These are phyloP conservation scores for Atta colombica DNA, from an alignment of 1,140 invertebrate species.

Conservation along the genomic window DNA sequence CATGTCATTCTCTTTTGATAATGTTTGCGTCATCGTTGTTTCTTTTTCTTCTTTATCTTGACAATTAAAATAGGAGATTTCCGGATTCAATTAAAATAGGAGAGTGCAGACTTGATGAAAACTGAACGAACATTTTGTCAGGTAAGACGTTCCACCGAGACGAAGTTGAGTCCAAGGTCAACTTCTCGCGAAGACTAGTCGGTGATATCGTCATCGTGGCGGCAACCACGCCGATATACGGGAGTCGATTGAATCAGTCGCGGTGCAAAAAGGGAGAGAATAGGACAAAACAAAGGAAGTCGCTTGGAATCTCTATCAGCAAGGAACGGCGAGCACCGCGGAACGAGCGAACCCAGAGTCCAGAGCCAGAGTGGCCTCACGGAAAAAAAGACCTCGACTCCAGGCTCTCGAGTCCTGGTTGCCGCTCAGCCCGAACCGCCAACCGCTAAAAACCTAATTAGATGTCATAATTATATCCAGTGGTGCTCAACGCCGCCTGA, in stretches of 20 bases:
- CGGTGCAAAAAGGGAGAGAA: slow-evolving; percentile 69
- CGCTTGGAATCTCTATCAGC: slow-evolving; percentile 79
- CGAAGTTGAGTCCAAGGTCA: slow-evolving; percentile 53
- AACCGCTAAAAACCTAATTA: slow-evolving; percentile 86
- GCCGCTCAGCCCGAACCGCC: slow-evolving; percentile 73
- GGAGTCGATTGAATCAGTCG: slow-evolving; percentile 77
- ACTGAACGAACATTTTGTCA: slow-evolving; percentile 4
- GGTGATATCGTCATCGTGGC: slow-evolving; percentile 50
- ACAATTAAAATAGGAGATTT: no score
- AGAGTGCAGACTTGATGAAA: slow-evolving; percentile 30
- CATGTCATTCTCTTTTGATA: not conserved
- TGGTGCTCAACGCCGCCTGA: slow-evolving; percentile 77
- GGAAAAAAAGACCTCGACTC: slow-evolving; percentile 81
- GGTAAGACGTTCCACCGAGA: not conserved
- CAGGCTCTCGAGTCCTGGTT: slow-evolving; percentile 67
- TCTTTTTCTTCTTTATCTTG: not conserved
- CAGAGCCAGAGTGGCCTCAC: slow-evolving; percentile 69
- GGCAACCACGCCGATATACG: slow-evolving; percentile 63
- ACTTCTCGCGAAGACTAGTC: slow-evolving; percentile 66
- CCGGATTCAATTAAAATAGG: not conserved
- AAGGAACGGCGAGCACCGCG: slow-evolving; percentile 38
- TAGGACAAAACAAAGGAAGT: slow-evolving; percentile 77
- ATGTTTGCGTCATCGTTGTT: not conserved
- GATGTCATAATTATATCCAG: slow-evolving; percentile 86
- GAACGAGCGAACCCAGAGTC: slow-evolving; percentile 49